Evolutionary conservation across 2,888 invertebrate genomes (phyloP).

Genomic region (Thereva unica): DNA sequence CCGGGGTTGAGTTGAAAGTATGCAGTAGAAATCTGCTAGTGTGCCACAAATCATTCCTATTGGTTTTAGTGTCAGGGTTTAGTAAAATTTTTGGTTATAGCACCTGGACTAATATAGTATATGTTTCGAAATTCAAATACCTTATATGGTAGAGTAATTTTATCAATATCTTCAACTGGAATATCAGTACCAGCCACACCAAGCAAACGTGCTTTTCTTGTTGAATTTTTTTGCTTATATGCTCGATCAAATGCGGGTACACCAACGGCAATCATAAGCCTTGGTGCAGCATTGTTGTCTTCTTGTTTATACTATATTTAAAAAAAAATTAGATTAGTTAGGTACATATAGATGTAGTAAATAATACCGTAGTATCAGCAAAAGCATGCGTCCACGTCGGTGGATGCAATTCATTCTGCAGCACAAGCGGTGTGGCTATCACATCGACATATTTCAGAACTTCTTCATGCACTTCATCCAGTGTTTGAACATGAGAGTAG

Average conservation of each 20-base stretch:
- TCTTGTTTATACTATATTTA: conserved; percentile 49
- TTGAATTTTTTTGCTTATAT: conserved; percentile 58
- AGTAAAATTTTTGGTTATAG: too few relatives aligned
- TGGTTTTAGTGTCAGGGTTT: too few relatives aligned
- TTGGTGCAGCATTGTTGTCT: conserved; percentile 47
- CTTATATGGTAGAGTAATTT: conserved; percentile 88
- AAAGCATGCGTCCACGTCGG: conserved; percentile 96
- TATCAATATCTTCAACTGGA: conserved; percentile 87
- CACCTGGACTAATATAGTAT: neutral
- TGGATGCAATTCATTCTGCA: conserved; percentile 74
- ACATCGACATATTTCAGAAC: conserved; percentile 96
- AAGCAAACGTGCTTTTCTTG: conserved; percentile 69
- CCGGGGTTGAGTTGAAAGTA: too few relatives aligned
- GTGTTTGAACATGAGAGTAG: conserved; percentile 90
- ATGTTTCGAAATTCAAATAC: conserved; percentile 55
- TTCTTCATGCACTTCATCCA: conserved; percentile 95
- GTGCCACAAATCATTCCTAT: too few relatives aligned
- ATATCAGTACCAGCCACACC: conserved; percentile 89
- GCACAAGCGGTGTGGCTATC: conserved; percentile 81
- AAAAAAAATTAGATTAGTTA: neutral
- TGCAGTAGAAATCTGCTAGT: too few relatives aligned
- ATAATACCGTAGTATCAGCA: conserved; percentile 77
- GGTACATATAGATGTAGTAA: neutral
- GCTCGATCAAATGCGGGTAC: conserved; percentile 88
- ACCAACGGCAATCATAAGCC: conserved; percentile 87